These are phyloP conservation scores for Leptodactylus fallax DNA, from an alignment of 2,797 vertebrate genomes.

Conservation along the genomic window DNA sequence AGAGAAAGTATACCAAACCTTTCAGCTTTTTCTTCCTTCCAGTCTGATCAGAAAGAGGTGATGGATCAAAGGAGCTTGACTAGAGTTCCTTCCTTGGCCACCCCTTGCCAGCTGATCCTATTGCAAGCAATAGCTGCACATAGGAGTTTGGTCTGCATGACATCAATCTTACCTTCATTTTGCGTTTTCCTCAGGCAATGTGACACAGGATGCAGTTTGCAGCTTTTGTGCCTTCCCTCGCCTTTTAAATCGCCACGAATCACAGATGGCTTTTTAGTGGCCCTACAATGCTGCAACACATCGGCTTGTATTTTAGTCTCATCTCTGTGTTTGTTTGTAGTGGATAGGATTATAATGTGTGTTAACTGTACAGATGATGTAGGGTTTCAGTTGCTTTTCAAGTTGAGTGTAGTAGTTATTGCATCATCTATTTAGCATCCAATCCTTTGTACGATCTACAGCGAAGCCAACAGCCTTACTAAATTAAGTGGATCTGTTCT, in stretches of 20 bases:
- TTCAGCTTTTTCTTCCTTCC: constrained; percentile 62
- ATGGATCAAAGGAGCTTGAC: constrained; percentile 70
- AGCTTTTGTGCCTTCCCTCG: constrained; percentile 97
- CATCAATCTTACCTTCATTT: constrained; percentile 87
- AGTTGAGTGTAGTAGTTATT: constrained; percentile 81
- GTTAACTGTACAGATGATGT: constrained; percentile 77
- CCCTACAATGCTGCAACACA: constrained; percentile 99
- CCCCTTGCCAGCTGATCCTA: constrained; percentile 69
- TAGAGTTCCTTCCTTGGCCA: constrained; percentile 67
- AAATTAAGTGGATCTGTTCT: constrained; percentile 79
- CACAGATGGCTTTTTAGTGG: constrained; percentile 98
- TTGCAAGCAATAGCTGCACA: constrained; percentile 69
- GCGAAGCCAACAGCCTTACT: constrained; percentile 95
- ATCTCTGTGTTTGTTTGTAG: constrained; percentile 80
- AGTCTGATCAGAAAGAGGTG: constrained; percentile 67
- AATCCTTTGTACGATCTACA: constrained; percentile 83
- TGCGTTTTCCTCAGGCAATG: constrained; percentile 89
- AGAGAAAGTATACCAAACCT: constrained; percentile 67
- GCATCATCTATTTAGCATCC: constrained; percentile 78
- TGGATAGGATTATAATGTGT: constrained; percentile 78
- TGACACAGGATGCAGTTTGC: constrained; percentile 89
- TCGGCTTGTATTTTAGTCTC: constrained; percentile 89
- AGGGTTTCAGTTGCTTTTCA: constrained; percentile 79
- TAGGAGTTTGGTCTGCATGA: constrained; percentile 75
- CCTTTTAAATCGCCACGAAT: constrained; percentile 97